phyloP scores from a whole-genome alignment of 1,140 invertebrate genomes.

The Musca domestica region DNA sequence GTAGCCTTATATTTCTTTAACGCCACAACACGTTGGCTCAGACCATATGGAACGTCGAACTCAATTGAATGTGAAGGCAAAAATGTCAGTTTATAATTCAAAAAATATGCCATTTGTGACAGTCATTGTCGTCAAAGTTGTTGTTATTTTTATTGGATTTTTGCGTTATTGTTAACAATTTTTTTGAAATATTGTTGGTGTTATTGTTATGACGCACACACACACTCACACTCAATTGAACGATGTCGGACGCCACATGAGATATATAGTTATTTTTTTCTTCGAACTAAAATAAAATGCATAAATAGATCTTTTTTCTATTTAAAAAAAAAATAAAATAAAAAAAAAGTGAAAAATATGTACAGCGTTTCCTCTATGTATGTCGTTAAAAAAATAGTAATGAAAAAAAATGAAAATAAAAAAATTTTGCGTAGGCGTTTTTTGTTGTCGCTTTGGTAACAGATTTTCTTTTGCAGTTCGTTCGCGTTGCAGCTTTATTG shows the following conservation, averaged over 20 bases:
- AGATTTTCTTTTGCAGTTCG: background rate
- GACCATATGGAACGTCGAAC: too few relatives aligned
- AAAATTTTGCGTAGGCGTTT: slow-evolving; percentile 20
- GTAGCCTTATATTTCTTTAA: too few relatives aligned
- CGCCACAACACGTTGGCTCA: too few relatives aligned
- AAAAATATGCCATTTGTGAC: slow-evolving; percentile 20
- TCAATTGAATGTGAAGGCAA: background rate
- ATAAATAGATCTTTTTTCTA: slow-evolving; percentile 3
- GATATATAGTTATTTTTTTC: slow-evolving; percentile 17
- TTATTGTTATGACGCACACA: background rate
- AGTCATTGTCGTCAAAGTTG: slow-evolving; percentile 21
- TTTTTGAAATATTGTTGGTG: background rate
- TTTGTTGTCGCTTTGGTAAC: slow-evolving; percentile 1
- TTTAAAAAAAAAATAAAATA: slow-evolving; percentile 8
- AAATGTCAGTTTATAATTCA: slow-evolving; percentile 21
- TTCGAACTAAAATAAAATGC: slow-evolving; percentile 1
- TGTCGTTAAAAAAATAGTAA: background rate
- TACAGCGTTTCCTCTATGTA: background rate
- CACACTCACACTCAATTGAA: background rate
- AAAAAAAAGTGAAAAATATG: background rate
- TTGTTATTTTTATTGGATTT: slow-evolving; percentile 8
- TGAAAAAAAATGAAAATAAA: too few relatives aligned
- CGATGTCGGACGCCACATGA: slow-evolving; percentile 14
- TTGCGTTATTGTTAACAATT: slow-evolving; percentile 14
- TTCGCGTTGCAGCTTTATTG: background rate